Evolutionary conservation across 2,888 invertebrate species (phyloP).

Genomic region (Tipula helvola): DNA sequence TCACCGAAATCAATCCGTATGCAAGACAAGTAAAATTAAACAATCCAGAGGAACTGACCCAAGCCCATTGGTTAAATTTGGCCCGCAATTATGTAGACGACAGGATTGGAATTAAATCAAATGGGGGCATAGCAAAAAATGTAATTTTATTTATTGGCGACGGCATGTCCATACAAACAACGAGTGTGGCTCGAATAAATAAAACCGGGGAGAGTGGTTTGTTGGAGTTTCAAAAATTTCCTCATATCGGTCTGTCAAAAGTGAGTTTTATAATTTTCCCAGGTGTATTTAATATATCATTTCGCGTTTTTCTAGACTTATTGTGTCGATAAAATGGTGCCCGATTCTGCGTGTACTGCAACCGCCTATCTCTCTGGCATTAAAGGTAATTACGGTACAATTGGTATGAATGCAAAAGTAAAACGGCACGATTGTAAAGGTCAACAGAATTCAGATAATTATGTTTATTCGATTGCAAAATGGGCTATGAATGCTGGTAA

Average conservation of each 20-base stretch:
- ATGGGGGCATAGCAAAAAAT: constrained; percentile 50
- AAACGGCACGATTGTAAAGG: constrained; percentile 47
- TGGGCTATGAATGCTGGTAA: constrained; percentile 58
- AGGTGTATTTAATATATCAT: neutral
- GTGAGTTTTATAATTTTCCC: neutral
- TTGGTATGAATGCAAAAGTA: constrained; percentile 60
- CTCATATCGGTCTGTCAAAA: constrained; percentile 37
- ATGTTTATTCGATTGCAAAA: constrained; percentile 53
- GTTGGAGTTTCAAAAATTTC: constrained; percentile 50
- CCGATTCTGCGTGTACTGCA: constrained; percentile 73
- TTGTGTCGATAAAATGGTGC: constrained; percentile 62
- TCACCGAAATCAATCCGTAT: neutral
- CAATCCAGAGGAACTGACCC: neutral
- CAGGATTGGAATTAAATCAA: constrained; percentile 15
- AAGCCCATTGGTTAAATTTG: neutral
- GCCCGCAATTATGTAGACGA: neutral
- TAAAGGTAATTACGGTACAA: constrained; percentile 60
- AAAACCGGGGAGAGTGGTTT: constrained; percentile 50
- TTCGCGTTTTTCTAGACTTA: constrained; percentile 44
- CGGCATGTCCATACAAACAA: constrained; percentile 60
- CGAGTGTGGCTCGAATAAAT: constrained; percentile 51
- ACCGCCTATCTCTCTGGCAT: constrained; percentile 70
- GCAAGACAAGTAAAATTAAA: neutral
- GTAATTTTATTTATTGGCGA: constrained; percentile 65
- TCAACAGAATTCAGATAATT: constrained; percentile 41